Conservation (phyloP, 2,113 vertebrate species). For the Sinocyclocheilus grahami region DNA sequence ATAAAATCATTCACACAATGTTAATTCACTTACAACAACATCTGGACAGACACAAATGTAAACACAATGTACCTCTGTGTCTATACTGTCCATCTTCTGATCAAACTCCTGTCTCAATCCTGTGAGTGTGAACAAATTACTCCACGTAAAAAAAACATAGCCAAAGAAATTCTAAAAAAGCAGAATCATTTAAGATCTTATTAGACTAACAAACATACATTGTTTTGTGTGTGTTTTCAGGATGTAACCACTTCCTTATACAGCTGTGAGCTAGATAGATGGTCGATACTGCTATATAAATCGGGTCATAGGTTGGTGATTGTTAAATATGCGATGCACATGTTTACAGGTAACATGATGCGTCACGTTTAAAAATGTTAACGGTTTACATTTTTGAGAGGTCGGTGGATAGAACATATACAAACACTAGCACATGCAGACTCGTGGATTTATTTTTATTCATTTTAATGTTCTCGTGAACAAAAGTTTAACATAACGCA, state of each 20-base stretch:
- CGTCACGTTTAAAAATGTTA: background rate
- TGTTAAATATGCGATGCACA: background rate
- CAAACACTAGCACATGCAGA: background rate
- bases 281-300: background rate
- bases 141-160: background rate
- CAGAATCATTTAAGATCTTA: background rate
- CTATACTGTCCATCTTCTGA: conserved; percentile 56
- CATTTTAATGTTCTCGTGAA: background rate
- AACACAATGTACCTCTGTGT: conserved; percentile 50
- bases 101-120: conserved; percentile 14
- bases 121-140: conserved; percentile 7
- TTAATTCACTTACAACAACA: conserved; percentile 7
- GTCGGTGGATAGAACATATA: background rate
- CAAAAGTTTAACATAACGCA: background rate
- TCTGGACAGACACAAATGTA: background rate
- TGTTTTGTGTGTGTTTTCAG: background rate
- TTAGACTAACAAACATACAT: background rate
- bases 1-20: background rate
- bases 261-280: background rate
- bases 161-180: background rate
- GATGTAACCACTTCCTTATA: conserved; percentile 11
- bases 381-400: background rate
- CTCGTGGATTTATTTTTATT: background rate
- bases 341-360: conserved; percentile 36
- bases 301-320: background rate